Evolutionary conservation across 2,797 vertebrate genomes (phyloP).

Genomic region (Heliangelus exortis): DNA sequence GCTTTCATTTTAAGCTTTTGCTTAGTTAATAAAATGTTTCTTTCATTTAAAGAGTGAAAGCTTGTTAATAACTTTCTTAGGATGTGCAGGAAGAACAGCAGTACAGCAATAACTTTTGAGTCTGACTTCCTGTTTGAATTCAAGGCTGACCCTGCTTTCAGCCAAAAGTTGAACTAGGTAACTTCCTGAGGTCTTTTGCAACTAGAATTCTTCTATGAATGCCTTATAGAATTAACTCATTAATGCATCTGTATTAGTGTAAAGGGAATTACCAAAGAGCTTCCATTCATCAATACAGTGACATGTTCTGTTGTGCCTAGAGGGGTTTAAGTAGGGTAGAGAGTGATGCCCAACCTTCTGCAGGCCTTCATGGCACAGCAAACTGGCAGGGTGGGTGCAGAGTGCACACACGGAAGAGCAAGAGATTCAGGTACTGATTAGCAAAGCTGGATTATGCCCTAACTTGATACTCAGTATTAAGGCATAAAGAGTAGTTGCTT

Average conservation of each 20-base stretch:
- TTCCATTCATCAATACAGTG: neutral
- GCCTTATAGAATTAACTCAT: neutral
- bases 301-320: neutral
- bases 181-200: neutral
- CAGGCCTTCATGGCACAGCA: neutral
- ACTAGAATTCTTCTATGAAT: neutral
- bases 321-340: neutral
- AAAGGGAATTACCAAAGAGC: neutral
- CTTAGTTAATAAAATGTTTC: neutral
- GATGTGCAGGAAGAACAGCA: neutral
- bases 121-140: neutral
- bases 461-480: neutral
- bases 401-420: fast-evolving
- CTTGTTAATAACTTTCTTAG: neutral
- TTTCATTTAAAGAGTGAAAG: neutral
- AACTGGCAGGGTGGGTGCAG: neutral
- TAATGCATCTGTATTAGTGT: neutral
- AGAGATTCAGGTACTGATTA: neutral
- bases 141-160: neutral
- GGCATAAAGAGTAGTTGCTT: neutral
- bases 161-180: fast-evolving
- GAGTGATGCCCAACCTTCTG: neutral
- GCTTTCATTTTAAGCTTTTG: neutral
- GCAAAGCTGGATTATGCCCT: neutral
- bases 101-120: neutral